Evolutionary conservation across 2,113 vertebrate species (phyloP).

Genomic region (Cololabis saira): DNA sequence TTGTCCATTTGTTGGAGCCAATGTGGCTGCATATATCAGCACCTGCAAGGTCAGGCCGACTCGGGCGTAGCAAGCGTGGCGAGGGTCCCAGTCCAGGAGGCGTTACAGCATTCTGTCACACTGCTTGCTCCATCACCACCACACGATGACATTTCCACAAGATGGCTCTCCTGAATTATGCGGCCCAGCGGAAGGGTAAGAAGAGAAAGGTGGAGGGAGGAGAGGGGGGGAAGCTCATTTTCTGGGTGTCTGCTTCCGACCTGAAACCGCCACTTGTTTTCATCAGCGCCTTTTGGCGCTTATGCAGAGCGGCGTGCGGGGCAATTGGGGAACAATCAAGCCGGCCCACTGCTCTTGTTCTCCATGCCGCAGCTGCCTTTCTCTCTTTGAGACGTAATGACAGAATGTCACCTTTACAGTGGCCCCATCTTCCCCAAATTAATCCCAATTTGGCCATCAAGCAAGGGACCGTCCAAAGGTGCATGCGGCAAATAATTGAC

Average conservation of each 20-base stretch:
- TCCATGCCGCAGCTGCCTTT: conserved; percentile 37
- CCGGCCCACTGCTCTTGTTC: conserved; percentile 59
- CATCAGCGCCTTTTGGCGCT: conserved; percentile 74
- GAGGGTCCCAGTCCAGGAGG: conserved; percentile 60
- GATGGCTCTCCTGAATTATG: conserved; percentile 78
- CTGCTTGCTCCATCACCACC: conserved; percentile 70
- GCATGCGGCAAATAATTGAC: conserved; percentile 70
- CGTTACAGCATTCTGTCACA: conserved; percentile 75
- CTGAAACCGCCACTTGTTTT: conserved; percentile 80
- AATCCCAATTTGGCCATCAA: conserved; percentile 79
- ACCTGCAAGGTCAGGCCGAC: conserved; percentile 76
- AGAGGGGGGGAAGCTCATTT: conserved; percentile 70
- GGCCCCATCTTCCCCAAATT: conserved; percentile 70
- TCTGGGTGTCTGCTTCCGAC: conserved; percentile 78
- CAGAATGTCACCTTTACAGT: conserved; percentile 73
- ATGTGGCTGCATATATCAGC: conserved; percentile 73
- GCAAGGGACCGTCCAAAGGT: conserved; percentile 49
- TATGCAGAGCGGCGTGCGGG: conserved; percentile 70
- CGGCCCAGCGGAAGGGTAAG: conserved; percentile 69
- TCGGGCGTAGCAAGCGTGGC: conserved; percentile 55
- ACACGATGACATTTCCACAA: conserved; percentile 79
- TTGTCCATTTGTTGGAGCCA: conserved; percentile 64
- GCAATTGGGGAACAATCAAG: conserved; percentile 74
- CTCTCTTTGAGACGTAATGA: conserved; percentile 63
- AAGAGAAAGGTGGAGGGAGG: conserved; percentile 54